Evolutionary conservation across 1,140 invertebrate genomes (phyloP), one percentile per base, ranked within the genome.

Genomic region (Camponotus vicinus): DNA sequence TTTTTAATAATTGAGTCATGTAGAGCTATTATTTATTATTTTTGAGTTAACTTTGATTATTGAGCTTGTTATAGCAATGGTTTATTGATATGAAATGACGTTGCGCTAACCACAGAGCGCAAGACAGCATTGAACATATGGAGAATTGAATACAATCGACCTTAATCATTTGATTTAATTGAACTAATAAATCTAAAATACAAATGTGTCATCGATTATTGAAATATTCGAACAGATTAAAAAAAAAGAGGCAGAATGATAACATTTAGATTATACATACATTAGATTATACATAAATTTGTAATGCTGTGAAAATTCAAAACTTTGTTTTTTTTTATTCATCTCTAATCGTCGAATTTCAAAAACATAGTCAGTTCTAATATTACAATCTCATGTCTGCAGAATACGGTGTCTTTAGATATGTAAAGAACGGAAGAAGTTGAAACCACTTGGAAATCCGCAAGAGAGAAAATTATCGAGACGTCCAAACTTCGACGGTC

Each of bases 401-500:
- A 37, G 49, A 40, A 59, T 18, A 52, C 8, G 32, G 21, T 42
- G 13, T 73, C 69, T 83, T 49, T 63, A 42, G 79, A 83, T 83
- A 75, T 49, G 32, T 75, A 83, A 83, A 83, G 71, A 67, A 40
- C 11, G 40, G 55, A 32, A n/a, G 52, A 86, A 70, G 79, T 85
- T 64, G 76, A 78, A 63, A 57, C 69, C 61, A 76, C 75, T 75
- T 89, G 59, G 57, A 71, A 89, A 70, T 63, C 34, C 59, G 52
- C 27, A 75, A 57, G 77, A 27, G 55, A 70, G 76, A 59, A 67
- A 88, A 87, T 90, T 90, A 90, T 87, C 86, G 80, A 79, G 80
- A 90, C 87, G 69, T 87, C 70, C 49, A 90, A 90, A 90, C 88
- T 90, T 86, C 8, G 79, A 76, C 88, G 75, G 88, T 67, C 78